Evolutionary conservation across 2,888 invertebrate species (phyloP).

Genomic region (Tiliacea aurago): DNA sequence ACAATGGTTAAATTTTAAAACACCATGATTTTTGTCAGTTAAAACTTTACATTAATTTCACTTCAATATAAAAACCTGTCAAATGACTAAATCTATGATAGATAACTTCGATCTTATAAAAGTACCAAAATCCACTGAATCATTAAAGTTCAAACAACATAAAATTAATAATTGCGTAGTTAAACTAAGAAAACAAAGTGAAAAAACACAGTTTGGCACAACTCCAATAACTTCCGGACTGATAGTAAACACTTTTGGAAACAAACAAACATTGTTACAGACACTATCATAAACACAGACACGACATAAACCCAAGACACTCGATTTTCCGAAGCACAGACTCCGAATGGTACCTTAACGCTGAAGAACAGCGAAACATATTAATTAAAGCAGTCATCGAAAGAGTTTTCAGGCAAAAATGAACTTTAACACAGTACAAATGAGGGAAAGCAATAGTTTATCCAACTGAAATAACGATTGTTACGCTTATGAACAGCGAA

Average conservation of each 20-base stretch:
- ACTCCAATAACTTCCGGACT: conserved; percentile 16
- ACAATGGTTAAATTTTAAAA: not conserved
- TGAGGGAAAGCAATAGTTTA: conserved; percentile 19
- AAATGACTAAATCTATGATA: not conserved
- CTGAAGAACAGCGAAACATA: conserved; percentile 55
- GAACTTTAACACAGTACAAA: conserved; percentile 40
- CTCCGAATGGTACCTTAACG: conserved; percentile 73
- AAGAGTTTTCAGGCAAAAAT: conserved; percentile 39
- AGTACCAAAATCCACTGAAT: conserved; percentile 1
- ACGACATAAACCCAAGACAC: conserved; percentile 61
- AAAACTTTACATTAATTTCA: not conserved
- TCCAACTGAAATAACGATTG: conserved; percentile 40
- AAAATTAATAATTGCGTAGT: conserved; percentile 10
- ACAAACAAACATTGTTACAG: conserved; percentile 38
- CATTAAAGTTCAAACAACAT: conserved; percentile 13
- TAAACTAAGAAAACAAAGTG: conserved; percentile 18
- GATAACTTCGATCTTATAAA: not conserved
- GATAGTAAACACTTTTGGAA: conserved; percentile 41
- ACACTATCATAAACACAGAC: conserved; percentile 37
- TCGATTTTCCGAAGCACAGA: conserved; percentile 71
- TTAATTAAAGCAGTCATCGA: conserved; percentile 16
- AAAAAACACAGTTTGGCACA: conserved; percentile 43
- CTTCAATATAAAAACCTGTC: not conserved
- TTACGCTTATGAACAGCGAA: conserved; percentile 58
- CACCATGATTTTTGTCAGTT: not conserved